Evolutionary conservation across 2,113 vertebrate species (phyloP).

Genomic region (Cisticola juncidis): DNA sequence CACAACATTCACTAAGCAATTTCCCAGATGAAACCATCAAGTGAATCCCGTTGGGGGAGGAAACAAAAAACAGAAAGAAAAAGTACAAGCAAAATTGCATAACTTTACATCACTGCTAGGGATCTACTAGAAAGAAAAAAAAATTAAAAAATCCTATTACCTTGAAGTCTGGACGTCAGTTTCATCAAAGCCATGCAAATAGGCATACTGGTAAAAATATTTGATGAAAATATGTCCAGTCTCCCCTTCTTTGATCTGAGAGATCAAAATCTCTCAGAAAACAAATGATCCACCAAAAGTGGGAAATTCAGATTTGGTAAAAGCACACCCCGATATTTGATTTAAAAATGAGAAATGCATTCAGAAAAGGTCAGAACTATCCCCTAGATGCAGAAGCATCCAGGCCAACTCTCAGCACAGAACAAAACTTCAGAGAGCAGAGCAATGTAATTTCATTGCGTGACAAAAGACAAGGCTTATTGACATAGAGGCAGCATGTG

Average conservation of each 20-base stretch:
- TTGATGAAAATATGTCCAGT: background rate
- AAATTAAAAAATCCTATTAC: background rate
- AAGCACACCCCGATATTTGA: background rate
- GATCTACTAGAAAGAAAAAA: background rate
- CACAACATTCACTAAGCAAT: background rate
- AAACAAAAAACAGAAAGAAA: accelerated
- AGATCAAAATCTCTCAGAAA: background rate
- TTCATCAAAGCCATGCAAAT: background rate
- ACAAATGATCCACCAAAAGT: background rate
- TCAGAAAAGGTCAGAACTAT: background rate
- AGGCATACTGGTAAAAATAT: background rate
- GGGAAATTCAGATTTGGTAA: background rate
- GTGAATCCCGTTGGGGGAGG: accelerated
- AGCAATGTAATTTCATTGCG: background rate
- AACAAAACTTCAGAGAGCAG: background rate
- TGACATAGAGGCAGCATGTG: background rate
- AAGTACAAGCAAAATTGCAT: accelerated
- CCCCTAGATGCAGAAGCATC: background rate
- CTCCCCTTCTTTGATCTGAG: background rate
- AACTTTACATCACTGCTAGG: background rate
- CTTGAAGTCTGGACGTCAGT: background rate
- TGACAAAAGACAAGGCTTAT: background rate
- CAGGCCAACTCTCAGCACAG: background rate
- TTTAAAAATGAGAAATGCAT: background rate
- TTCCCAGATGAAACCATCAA: background rate